Percentiles rank a stretch among this genome's conserved stretches.
Evolutionary conservation across 2,797 vertebrate species (phyloP).

Genomic region (Semaprochilodus insignis): DNA sequence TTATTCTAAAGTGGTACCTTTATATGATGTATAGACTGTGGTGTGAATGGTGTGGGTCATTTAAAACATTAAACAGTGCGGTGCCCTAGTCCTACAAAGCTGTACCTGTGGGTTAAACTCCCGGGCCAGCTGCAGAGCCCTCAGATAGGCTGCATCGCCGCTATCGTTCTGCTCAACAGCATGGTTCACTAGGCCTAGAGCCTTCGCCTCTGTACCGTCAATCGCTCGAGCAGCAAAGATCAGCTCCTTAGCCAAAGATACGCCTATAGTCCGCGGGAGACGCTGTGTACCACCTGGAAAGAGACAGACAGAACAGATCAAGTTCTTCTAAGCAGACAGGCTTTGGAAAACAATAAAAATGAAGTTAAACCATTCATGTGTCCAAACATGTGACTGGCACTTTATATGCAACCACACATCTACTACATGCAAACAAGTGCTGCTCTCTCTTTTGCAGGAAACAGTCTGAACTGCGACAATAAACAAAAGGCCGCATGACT

Average conservation of each 20-base stretch:
- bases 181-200: slow-evolving; percentile 89
- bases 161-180: slow-evolving; percentile 90
- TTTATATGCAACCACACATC: background rate
- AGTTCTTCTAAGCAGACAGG: background rate
- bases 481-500: background rate
- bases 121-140: slow-evolving; percentile 88
- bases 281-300: slow-evolving; percentile 87
- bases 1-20: too few species aligned
- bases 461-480: background rate
- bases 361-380: background rate
- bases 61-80: background rate
- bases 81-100: background rate
- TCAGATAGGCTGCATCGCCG: slow-evolving; percentile 92
- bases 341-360: background rate
- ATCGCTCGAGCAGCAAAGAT: slow-evolving; percentile 91
- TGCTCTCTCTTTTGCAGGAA: background rate
- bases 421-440: background rate
- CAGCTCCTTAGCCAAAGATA: slow-evolving; percentile 93
- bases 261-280: slow-evolving; percentile 87
- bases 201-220: slow-evolving; percentile 87
- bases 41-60: background rate
- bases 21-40: background rate
- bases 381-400: background rate
- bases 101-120: slow-evolving; percentile 96
- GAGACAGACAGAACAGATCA: background rate